phyloP scores from a whole-genome alignment of 2,113 vertebrate genomes.

The Propithecus coquereli region DNA sequence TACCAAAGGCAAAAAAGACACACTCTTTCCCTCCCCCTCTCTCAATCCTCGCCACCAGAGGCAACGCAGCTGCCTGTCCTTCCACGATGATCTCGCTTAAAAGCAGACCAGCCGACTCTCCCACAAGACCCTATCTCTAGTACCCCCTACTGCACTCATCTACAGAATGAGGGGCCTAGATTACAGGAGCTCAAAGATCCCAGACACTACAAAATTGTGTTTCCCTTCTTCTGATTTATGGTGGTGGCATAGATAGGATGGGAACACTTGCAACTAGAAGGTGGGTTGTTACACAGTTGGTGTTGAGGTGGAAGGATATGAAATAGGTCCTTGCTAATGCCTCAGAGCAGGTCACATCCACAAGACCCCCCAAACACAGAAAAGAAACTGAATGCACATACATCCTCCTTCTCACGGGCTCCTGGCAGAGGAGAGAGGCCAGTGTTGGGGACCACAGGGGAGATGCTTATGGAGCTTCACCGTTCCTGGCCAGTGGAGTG shows the following conservation, averaged over 20 bases:
- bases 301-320: not conserved
- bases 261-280: no score
- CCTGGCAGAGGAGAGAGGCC: rapidly evolving
- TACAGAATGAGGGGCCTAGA: rapidly evolving
- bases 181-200: rapidly evolving
- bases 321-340: not conserved
- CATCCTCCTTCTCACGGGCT: not conserved
- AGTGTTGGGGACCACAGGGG: no score
- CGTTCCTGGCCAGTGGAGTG: not conserved
- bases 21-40: rapidly evolving
- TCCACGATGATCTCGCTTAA: no score
- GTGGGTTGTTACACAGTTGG: not conserved
- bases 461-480: rapidly evolving
- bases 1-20: not conserved
- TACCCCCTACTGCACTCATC: rapidly evolving
- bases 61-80: not conserved
- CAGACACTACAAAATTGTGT: rapidly evolving
- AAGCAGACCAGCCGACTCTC: not conserved
- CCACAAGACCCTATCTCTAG: rapidly evolving
- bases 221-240: not conserved
- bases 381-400: rapidly evolving
- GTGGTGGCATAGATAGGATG: not conserved
- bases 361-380: rapidly evolving
- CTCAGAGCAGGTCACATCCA: not conserved
- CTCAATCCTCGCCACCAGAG: not conserved